Conservation (phyloP, 2,113 vertebrate species). For the Puma concolor region DNA sequence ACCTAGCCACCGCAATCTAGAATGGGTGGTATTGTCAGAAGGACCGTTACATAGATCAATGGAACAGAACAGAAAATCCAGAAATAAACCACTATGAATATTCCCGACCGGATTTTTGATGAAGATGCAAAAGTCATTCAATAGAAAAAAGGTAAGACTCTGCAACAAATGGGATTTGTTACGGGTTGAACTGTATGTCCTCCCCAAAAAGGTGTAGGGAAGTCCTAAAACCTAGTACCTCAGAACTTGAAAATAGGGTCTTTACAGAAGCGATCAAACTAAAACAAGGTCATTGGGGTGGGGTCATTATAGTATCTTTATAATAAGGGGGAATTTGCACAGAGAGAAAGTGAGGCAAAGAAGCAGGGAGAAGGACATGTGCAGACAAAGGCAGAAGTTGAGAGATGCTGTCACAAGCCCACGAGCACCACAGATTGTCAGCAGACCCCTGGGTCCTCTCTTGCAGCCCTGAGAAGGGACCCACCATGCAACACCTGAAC, state of each 20-base stretch:
- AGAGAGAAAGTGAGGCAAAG: background rate
- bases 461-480: background rate
- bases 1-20: background rate
- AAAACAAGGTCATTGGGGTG: background rate
- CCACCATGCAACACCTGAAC: background rate
- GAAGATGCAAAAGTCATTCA: background rate
- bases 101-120: background rate
- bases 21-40: background rate
- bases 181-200: background rate
- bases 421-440: fast-evolving
- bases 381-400: background rate
- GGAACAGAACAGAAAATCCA: background rate
- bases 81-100: background rate
- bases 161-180: background rate
- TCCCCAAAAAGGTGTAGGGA: background rate
- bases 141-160: background rate
- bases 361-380: fast-evolving
- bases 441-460: background rate
- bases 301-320: background rate
- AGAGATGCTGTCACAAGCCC: background rate
- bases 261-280: background rate
- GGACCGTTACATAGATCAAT: background rate
- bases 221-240: background rate
- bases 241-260: background rate
- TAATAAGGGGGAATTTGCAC: background rate